These are phyloP conservation scores for Nyctalus aviator DNA, from an alignment of 2,797 vertebrate genomes.

Conservation along the genomic window DNA sequence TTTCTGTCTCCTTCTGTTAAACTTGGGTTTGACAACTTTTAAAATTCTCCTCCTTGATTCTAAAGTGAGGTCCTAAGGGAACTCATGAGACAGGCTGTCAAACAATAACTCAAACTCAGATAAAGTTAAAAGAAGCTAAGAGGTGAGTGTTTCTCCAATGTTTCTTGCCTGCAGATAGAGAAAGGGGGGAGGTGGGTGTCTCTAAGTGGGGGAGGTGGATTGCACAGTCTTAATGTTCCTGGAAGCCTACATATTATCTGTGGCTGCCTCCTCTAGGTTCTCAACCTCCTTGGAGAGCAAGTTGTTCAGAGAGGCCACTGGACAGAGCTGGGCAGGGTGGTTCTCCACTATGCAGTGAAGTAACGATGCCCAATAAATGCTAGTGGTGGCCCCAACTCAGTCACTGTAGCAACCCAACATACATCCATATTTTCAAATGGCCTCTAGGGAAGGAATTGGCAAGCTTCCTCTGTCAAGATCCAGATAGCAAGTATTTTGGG, in stretches of 20 bases:
- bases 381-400: not conserved
- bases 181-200: not conserved
- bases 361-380: not conserved
- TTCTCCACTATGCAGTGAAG: not conserved
- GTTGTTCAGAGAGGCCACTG: not conserved
- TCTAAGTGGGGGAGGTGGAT: not conserved
- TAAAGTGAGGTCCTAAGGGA: slow-evolving; percentile 54
- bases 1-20: slow-evolving; percentile 72
- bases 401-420: not conserved
- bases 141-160: not conserved
- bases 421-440: not conserved
- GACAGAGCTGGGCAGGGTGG: not conserved
- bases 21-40: slow-evolving; percentile 69
- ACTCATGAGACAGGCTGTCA: slow-evolving; percentile 60
- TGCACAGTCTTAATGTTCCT: fast-evolving
- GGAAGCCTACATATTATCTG: not conserved
- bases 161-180: slow-evolving; percentile 10
- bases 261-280: not conserved
- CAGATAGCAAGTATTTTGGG: not conserved
- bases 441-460: not conserved
- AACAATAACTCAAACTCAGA: slow-evolving; percentile 1
- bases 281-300: not conserved
- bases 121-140: not conserved
- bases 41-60: slow-evolving; percentile 67
- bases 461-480: slow-evolving; percentile 9